Conservation (phyloP, 2,797 vertebrate species). For the Pangasius macronema region DNA sequence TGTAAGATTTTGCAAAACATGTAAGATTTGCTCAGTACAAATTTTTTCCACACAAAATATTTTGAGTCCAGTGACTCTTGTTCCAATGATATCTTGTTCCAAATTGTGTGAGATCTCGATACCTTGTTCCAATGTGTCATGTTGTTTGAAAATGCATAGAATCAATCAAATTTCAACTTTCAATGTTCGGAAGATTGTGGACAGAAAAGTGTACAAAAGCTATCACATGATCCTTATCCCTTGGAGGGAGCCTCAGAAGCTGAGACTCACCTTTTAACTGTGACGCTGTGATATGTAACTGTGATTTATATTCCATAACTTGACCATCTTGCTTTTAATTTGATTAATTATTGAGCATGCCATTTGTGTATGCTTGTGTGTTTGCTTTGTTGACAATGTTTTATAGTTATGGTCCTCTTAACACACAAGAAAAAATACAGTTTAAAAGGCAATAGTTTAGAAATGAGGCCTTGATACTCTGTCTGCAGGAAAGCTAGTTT, state of each 20-base stretch:
- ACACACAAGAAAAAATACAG: neutral
- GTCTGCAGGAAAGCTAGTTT: constrained; percentile 12
- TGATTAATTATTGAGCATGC: neutral
- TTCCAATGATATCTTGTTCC: neutral
- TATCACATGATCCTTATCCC: neutral
- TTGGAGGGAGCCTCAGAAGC: too few relatives aligned
- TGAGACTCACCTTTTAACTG: constrained; percentile 18
- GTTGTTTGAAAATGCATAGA: neutral
- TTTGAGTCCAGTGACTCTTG: neutral
- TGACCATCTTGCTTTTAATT: constrained; percentile 5
- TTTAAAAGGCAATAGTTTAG: neutral
- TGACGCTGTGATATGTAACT: constrained; percentile 14
- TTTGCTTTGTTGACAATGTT: neutral
- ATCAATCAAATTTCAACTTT: neutral
- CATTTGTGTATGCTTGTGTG: neutral
- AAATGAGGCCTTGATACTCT: neutral
- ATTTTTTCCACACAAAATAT: neutral
- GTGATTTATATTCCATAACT: constrained; percentile 26
- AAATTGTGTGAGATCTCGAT: neutral
- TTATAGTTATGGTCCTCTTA: neutral
- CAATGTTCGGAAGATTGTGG: neutral
- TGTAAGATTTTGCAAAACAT: neutral
- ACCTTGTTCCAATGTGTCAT: neutral
- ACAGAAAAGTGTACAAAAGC: neutral
- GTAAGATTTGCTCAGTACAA: neutral